Percentiles rank a stretch among this genome's conserved stretches.
Conservation (phyloP, 2,113 vertebrate species). For the Mormoops blainvillei region DNA sequence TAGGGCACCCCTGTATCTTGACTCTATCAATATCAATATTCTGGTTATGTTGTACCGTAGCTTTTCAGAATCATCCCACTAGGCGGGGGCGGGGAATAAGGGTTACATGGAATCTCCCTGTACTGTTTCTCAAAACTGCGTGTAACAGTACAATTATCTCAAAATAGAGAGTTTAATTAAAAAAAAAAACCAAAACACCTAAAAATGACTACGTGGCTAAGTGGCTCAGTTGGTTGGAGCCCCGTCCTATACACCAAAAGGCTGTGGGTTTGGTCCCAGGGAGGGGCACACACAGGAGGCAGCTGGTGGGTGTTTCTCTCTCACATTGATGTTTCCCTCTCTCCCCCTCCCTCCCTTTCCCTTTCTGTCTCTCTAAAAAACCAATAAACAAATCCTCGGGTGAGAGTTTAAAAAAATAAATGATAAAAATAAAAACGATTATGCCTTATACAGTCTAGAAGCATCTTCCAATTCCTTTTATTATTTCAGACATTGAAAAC, state of each 20-base stretch:
- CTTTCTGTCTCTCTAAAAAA: too few relatives aligned
- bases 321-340: too few relatives aligned
- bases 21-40: rapidly evolving
- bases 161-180: neutral
- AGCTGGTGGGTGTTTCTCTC: too few relatives aligned
- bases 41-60: rapidly evolving
- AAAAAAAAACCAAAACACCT: neutral
- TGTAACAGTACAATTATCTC: neutral
- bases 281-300: too few relatives aligned
- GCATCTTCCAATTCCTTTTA: neutral
- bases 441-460: neutral
- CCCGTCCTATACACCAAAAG: too few relatives aligned
- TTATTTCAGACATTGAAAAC: neutral
- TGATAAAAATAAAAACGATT: neutral
- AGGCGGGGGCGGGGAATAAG: neutral
- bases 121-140: neutral
- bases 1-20: neutral
- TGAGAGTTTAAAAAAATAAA: too few relatives aligned
- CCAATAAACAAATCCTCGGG: too few relatives aligned
- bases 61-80: neutral
- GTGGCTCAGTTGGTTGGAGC: too few relatives aligned
- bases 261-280: too few relatives aligned
- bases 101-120: neutral
- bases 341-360: too few relatives aligned
- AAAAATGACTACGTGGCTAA: too few relatives aligned